These are phyloP conservation scores for Araneus ventricosus DNA, from an alignment of 1,140 invertebrate species.

Conservation along the genomic window DNA sequence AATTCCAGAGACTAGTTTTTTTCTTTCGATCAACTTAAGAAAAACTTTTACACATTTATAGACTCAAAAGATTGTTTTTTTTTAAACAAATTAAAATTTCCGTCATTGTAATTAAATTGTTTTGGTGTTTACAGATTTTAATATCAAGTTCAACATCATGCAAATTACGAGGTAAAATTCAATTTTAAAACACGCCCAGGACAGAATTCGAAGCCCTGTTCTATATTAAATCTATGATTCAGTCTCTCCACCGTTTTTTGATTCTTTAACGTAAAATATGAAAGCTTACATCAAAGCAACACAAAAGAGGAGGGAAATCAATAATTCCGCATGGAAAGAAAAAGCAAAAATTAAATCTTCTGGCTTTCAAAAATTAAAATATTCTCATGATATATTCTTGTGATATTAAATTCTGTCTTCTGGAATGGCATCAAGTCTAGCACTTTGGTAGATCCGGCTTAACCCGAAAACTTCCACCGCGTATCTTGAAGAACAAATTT, in stretches of 20 bases:
- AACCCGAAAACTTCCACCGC: neutral
- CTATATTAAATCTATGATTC: neutral
- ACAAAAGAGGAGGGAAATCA: conserved; percentile 3
- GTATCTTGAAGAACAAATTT: neutral
- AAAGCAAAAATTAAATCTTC: neutral
- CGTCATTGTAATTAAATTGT: neutral
- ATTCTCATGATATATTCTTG: conserved; percentile 4
- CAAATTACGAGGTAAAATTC: neutral
- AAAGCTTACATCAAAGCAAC: neutral
- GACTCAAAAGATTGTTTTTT: too few species aligned
- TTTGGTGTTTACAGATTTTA: neutral
- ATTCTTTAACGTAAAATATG: neutral
- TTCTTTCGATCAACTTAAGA: too few species aligned
- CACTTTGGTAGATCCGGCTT: neutral
- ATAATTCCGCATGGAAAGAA: neutral
- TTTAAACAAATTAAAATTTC: too few species aligned
- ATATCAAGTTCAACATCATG: neutral
- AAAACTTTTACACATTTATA: too few species aligned
- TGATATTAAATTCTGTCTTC: conserved; percentile 9
- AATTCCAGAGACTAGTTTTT: too few species aligned
- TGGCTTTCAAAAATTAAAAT: conserved; percentile 1
- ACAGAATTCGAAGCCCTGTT: neutral
- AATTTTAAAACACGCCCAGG: neutral
- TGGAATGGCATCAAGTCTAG: neutral
- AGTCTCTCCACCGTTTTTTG: neutral